Evolutionary conservation across 1,140 invertebrate species (phyloP).

Genomic region (Agrypnia vestita): DNA sequence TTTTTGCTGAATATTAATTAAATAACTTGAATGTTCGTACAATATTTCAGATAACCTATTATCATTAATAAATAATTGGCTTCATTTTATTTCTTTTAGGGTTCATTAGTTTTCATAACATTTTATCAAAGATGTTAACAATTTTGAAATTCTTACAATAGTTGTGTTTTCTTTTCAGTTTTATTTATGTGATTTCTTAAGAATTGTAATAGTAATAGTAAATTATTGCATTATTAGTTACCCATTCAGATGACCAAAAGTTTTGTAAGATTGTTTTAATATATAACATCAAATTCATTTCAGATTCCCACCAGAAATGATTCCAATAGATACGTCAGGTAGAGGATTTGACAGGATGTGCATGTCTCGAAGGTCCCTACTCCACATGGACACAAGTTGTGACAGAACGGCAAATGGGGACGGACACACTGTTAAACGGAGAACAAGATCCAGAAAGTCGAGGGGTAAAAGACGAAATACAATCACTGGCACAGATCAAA

Average conservation of each 20-base stretch:
- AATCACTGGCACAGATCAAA: conserved; percentile 90
- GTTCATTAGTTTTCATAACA: no score
- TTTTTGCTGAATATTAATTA: no score
- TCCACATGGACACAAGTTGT: conserved; percentile 74
- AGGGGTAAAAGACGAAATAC: conserved; percentile 90
- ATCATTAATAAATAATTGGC: no score
- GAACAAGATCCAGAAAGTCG: conserved; percentile 82
- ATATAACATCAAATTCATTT: conserved; percentile 49
- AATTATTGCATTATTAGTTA: no score
- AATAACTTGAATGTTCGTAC: no score
- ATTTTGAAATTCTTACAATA: no score
- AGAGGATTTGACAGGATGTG: conserved; percentile 90
- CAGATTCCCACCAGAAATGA: conserved; percentile 90
- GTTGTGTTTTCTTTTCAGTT: no score
- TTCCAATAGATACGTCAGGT: conserved; percentile 90
- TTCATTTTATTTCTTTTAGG: no score
- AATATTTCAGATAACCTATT: no score
- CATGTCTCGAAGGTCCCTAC: conserved; percentile 84
- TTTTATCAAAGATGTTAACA: no score
- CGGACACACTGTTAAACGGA: conserved; percentile 77
- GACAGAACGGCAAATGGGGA: conserved; percentile 67
- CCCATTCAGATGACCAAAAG: not conserved
- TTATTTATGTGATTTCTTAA: no score
- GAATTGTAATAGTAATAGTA: no score
- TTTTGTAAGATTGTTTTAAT: conserved; percentile 9